Conservation (phyloP, 2,797 vertebrate genomes). For the Hydrophis major region DNA sequence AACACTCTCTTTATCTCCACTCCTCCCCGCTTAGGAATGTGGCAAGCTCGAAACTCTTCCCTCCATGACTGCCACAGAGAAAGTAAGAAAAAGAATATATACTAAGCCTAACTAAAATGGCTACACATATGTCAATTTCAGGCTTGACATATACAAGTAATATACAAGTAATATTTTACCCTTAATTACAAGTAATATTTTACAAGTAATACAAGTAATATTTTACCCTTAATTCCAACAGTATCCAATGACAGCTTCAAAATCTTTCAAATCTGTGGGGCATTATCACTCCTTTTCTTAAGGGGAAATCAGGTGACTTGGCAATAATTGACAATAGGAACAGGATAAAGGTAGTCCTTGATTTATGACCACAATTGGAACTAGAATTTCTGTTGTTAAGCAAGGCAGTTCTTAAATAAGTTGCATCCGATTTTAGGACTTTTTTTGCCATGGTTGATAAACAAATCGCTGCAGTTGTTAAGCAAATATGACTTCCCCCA, state of each 20-base stretch:
- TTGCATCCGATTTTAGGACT: background rate
- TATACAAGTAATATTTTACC: background rate
- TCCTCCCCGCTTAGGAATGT: no score
- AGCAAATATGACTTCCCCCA: background rate
- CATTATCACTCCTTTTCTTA: background rate
- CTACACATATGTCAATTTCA: no score
- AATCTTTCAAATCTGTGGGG: background rate
- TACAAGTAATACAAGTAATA: background rate
- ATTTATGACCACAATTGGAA: background rate
- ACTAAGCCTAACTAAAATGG: no score
- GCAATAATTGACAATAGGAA: background rate
- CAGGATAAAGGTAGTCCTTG: background rate
- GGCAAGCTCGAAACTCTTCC: no score
- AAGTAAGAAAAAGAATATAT: no score
- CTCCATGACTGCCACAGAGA: no score
- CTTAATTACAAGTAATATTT: background rate
- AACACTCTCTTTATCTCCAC: no score
- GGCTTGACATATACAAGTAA: background rate
- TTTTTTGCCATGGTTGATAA: background rate
- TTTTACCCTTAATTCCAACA: background rate
- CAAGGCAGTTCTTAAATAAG: background rate
- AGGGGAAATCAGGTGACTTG: background rate
- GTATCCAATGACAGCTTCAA: background rate
- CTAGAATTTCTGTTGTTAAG: background rate
- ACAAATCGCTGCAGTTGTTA: background rate